These are phyloP conservation scores for Dendroctonus valens DNA, from an alignment of 1,140 invertebrate genomes.

Conservation along the genomic window DNA sequence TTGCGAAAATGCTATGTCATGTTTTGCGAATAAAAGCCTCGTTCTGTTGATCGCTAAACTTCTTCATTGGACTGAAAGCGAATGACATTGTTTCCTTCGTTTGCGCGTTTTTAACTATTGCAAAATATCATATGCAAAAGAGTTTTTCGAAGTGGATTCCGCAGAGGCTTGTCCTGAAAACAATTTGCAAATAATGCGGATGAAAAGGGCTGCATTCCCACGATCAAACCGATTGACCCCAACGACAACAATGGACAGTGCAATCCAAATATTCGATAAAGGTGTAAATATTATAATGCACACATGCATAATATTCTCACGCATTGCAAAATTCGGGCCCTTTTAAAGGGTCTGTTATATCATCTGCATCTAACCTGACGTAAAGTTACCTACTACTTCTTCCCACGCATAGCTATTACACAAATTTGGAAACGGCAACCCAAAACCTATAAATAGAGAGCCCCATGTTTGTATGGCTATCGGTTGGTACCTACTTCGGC, in stretches of 20 bases:
- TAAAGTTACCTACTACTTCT: constrained; percentile 21
- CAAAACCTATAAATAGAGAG: constrained; percentile 2
- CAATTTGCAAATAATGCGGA: no score
- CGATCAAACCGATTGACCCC: background rate
- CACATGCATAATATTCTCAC: constrained; percentile 23
- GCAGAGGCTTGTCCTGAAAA: no score
- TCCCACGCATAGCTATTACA: constrained; percentile 31
- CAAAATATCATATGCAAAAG: no score
- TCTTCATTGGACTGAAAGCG: no score
- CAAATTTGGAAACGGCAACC: constrained; percentile 20
- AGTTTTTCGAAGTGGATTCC: no score
- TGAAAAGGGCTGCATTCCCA: background rate
- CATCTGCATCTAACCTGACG: constrained; percentile 27
- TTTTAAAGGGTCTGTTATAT: constrained; percentile 6
- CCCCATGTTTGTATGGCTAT: background rate
- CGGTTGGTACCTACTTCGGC: background rate
- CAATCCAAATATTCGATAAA: constrained; percentile 8
- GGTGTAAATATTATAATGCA: constrained; percentile 24
- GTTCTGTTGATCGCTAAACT: no score
- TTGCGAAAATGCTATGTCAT: no score
- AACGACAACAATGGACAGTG: background rate
- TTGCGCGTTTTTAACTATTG: no score
- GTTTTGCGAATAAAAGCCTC: no score
- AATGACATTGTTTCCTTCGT: no score
- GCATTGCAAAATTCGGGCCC: constrained; percentile 14